Conservation (phyloP, 1,140 invertebrate genomes). For the Lineus longissimus region DNA sequence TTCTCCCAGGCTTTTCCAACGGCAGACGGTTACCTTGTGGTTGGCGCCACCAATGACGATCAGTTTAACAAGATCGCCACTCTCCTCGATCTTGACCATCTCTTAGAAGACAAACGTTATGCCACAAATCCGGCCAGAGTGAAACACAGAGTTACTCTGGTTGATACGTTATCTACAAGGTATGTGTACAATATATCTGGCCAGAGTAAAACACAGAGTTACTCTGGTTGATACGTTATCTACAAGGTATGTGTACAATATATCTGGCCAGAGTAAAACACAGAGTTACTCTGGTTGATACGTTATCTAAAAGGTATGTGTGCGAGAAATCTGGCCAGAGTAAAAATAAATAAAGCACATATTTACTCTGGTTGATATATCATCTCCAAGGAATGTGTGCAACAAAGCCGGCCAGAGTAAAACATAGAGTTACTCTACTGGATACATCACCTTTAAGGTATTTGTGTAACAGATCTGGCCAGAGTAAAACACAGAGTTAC, state of each 20-base stretch:
- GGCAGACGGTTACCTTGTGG: constrained; percentile 68
- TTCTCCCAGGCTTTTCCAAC: constrained; percentile 41
- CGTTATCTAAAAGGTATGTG: constrained; percentile 62
- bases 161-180: no score
- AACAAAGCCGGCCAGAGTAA: constrained; percentile 71
- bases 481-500: constrained; percentile 74
- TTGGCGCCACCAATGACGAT: constrained; percentile 69
- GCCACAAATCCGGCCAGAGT: constrained; percentile 72
- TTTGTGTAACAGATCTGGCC: constrained; percentile 69
- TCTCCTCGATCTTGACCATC: neutral
- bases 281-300: constrained; percentile 64
- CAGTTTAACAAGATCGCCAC: constrained; percentile 65
- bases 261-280: constrained; percentile 75
- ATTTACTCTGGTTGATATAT: constrained; percentile 60
- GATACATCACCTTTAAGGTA: no score
- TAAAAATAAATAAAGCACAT: constrained; percentile 64
- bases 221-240: constrained; percentile 65
- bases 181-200: constrained; percentile 71
- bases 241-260: no score
- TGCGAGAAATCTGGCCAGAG: constrained; percentile 68
- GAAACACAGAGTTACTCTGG: constrained; percentile 67
- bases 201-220: constrained; percentile 72
- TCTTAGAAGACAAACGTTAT: constrained; percentile 62
- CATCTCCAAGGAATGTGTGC: constrained; percentile 62
- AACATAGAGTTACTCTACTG: constrained; percentile 70